Base-by-base conservation (phyloP, 2,797 vertebrate species). In the Lateolabrax maculatus region DNA sequence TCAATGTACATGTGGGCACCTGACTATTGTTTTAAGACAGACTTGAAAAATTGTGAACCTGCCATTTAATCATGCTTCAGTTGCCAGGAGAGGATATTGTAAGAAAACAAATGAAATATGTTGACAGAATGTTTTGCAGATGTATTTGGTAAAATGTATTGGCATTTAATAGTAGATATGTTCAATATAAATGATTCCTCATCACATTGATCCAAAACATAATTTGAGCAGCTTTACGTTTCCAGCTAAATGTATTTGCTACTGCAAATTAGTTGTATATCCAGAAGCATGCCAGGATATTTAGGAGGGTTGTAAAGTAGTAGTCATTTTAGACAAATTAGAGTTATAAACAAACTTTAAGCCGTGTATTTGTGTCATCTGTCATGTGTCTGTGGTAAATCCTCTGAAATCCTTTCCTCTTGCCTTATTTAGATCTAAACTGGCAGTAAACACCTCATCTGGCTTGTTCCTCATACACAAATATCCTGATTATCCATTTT, bases 341-440 rank as follows among this genome's bases (percentile, higher is more conserved):
- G n/a, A 39, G 9, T 11, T 25, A 6, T 27, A 18, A 44, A 44
- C 19, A 34, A 69, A 43, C 37, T 34, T 31, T 18, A 18, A 37
- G n/a, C 15, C 3, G 12, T n/a, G 36, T 37, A 34, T 52, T 25
- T 71, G 16, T 37, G 34, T 71, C 56, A 29, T 61, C 18, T 9
- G 37, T 29, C 56, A 61, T 9, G 25, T 63, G 44, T 62, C 27
- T 43, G 48, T 39, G 1, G 49, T 44, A 52, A 29, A 52, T 41
- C 36, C 34, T 18, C 19, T 62, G 13, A 72, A 73, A 63, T 25
- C 27, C 34, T 23, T 25, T 73, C 48, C 49, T 63, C 37, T 34
- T 12, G 8, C 25, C 4, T 12, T 27, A 18, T 21, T 23, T 39
- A 49, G n/a, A 27, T 60, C 23, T 49, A 39, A 60, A 49, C 23